Evolutionary conservation across 2,888 invertebrate species (phyloP), one percentile per base, ranked within the genome.

Genomic region (Venusia cambrica): DNA sequence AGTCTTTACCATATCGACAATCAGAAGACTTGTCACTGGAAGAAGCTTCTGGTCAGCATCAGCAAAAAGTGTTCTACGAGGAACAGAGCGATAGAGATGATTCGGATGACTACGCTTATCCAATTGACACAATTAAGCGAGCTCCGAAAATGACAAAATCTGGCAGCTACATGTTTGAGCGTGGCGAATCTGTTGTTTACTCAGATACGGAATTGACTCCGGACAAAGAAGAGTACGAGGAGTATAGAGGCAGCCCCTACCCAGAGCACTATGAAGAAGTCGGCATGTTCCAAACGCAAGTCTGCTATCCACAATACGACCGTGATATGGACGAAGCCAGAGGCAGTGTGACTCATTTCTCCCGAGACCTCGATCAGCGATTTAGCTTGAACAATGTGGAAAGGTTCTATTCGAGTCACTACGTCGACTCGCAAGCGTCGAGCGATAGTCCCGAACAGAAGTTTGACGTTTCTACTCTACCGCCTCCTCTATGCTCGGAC

Each of bases 401-500:
- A 60, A 62, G 85, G 55, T 80, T 75, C 72, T 71, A 89, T 76
- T 75, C 77, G 69, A 73, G 89, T 77, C 68, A 87, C 53, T 69
- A 90, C 64, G 73, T 90, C 49, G 80, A 92, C 74, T 88, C 89
- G 55, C 89, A 93, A 67, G 89, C 92, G 58, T 75, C 90, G 53
- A 88, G 90, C 68, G 89, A 92, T 66, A 80, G 92, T 35, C 92
- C 91, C n/a, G 94, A 93, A 50, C 91, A 91, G 35, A 90, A 90
- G 62, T 92, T 94, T 62, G 93, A 94, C 59, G 91, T 94, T 8
- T 90, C 92, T 15, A 92, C 90, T 11, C 89, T 94, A 56, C 94
- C 94, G n/a, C 94, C 94, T 31, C 94, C 94, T 31, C 83, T 93
- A 47, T 89, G 94, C 58, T 90, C 91, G 32, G 93, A 94, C 54